Evolutionary conservation across 2,113 vertebrate species (phyloP).

Genomic region (Synchiropus splendidus): DNA sequence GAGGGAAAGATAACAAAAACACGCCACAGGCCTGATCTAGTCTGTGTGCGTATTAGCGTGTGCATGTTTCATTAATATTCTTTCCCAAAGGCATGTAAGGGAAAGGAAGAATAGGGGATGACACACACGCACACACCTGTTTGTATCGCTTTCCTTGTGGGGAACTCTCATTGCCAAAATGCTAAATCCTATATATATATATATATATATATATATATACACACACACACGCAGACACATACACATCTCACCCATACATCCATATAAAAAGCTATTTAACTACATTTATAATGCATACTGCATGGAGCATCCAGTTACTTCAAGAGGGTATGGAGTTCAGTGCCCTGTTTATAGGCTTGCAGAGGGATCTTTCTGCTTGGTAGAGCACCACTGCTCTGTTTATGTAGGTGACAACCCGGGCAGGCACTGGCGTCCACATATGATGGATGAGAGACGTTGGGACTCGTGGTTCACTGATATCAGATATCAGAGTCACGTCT

Average conservation of each 20-base stretch:
- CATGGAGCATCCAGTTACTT: neutral
- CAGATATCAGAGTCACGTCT: conserved; percentile 6
- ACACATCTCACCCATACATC: neutral
- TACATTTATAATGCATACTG: neutral
- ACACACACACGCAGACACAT: neutral
- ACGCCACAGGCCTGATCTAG: neutral
- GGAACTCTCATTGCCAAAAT: too few species aligned
- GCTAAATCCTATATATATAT: too few species aligned
- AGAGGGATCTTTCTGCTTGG: conserved; percentile 3
- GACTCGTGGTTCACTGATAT: conserved; percentile 2
- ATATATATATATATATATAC: neutral
- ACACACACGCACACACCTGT: too few species aligned
- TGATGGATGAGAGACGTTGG: conserved; percentile 6
- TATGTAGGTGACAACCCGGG: conserved; percentile 6
- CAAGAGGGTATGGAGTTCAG: neutral
- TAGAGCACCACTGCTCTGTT: neutral
- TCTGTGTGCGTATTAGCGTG: neutral
- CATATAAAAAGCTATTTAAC: too few species aligned
- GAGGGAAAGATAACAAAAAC: conserved; percentile 7
- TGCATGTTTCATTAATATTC: conserved; percentile 8
- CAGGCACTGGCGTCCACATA: conserved; percentile 1
- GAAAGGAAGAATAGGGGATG: neutral
- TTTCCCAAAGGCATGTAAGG: conserved; percentile 1
- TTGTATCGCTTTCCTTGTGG: too few species aligned
- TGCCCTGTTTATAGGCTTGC: neutral